These are phyloP conservation scores for Galeopsomyia nigrocyanea DNA, from an alignment of 2,888 invertebrate species.

Conservation along the genomic window DNA sequence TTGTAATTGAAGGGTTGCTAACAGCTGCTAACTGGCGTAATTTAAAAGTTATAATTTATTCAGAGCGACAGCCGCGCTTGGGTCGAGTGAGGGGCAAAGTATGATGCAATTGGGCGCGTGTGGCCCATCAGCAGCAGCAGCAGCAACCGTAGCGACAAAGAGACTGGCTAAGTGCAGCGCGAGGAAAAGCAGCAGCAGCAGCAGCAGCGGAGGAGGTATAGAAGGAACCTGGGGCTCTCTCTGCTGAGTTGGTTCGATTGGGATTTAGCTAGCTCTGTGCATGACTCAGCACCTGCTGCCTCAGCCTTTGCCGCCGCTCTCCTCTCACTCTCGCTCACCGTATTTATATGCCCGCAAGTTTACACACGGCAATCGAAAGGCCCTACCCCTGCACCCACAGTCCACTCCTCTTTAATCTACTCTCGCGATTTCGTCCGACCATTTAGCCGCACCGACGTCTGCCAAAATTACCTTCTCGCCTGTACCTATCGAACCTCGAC, in stretches of 20 bases:
- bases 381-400: slow-evolving; percentile 16
- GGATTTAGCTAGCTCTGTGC: slow-evolving; percentile 26
- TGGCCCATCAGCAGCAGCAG: too few species aligned
- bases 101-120: too few species aligned
- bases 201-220: neutral
- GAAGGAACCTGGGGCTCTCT: slow-evolving; percentile 27
- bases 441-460: slow-evolving; percentile 23
- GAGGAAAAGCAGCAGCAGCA: too few species aligned
- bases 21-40: neutral
- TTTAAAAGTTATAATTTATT: slow-evolving; percentile 25
- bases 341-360: slow-evolving; percentile 55
- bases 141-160: neutral
- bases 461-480: too few species aligned
- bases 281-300: slow-evolving; percentile 42
- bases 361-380: slow-evolving; percentile 49
- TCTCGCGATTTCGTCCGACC: neutral
- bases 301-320: slow-evolving; percentile 45
- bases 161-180: too few species aligned
- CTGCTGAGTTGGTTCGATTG: slow-evolving; percentile 53
- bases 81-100: neutral
- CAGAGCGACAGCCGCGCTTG: neutral
- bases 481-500: too few species aligned
- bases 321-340: too few species aligned
- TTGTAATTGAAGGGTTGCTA: too few species aligned
- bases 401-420: neutral